These are phyloP conservation scores for Arenaria interpres DNA, from an alignment of 2,113 vertebrate species.

Conservation along the genomic window DNA sequence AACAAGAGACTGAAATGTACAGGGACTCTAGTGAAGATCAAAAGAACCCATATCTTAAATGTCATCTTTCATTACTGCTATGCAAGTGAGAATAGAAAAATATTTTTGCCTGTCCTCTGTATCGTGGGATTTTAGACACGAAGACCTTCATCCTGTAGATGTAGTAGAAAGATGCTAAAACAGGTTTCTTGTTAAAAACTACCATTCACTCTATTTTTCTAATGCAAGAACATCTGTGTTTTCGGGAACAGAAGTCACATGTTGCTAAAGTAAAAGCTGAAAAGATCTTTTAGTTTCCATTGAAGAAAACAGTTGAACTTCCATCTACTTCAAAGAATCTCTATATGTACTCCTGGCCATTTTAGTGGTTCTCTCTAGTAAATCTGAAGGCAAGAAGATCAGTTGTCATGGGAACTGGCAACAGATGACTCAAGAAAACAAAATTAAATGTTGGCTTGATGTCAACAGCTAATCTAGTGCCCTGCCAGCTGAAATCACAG, in stretches of 20 bases:
- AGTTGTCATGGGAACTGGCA: constrained; percentile 67
- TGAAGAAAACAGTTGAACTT: constrained; percentile 51
- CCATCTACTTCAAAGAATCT: constrained; percentile 24
- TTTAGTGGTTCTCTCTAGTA: constrained; percentile 53
- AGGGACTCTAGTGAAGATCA: background rate
- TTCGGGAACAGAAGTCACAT: background rate
- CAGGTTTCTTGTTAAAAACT: background rate
- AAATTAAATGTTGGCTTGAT: constrained; percentile 69
- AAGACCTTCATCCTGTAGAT: background rate
- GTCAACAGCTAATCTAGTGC: constrained; percentile 65
- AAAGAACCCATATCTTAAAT: background rate
- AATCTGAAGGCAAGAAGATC: constrained; percentile 51
- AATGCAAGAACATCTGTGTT: background rate
- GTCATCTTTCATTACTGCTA: background rate
- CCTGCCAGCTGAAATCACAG: constrained; percentile 67
- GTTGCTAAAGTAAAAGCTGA: constrained; percentile 2
- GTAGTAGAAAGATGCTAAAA: background rate
- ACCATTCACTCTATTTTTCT: background rate
- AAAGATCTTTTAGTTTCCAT: constrained; percentile 17
- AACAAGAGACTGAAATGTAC: background rate
- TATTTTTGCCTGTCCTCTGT: background rate
- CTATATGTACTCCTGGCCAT: constrained; percentile 11
- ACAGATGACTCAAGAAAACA: constrained; percentile 70
- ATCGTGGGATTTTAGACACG: background rate
- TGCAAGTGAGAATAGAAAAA: background rate